A percentile compares a stretch with the other conserved stretches of the same genome.
Conservation (phyloP, 30 jellyfish, hydroid and myxozoan genomes). For the Sanderia malayensis region DNA sequence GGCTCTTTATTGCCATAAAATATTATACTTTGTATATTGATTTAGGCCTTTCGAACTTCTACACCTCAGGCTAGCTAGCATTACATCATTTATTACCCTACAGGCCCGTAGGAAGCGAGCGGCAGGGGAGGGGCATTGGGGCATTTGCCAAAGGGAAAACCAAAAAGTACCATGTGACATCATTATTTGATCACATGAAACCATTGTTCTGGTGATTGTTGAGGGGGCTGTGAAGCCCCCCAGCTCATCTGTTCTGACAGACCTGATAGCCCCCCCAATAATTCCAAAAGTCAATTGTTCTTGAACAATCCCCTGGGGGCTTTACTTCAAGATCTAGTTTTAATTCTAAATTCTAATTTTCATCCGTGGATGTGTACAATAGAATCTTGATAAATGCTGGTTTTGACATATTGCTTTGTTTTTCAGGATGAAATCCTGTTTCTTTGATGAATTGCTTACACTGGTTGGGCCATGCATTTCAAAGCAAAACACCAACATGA, state of each 20-base stretch:
- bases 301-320: conserved; percentile 17
- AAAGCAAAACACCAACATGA: conserved; percentile 27
- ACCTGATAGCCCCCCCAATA: not conserved
- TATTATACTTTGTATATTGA: conserved; percentile 13
- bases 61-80: conserved; percentile 16
- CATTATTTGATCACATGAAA: too few species aligned
- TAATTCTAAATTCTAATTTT: conserved; percentile 31
- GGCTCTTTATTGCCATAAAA: conserved; percentile 4
- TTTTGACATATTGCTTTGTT: not conserved
- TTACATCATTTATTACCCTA: not conserved
- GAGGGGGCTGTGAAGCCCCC: too few species aligned
- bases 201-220: too few species aligned
- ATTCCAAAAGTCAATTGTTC: conserved; percentile 7
- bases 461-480: conserved; percentile 20
- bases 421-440: conserved; percentile 26
- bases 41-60: conserved; percentile 24
- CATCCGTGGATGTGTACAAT: conserved; percentile 23
- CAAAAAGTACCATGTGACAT: too few species aligned
- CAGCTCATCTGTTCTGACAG: too few species aligned
- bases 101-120: conserved; percentile 7
- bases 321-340: conserved; percentile 29
- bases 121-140: conserved; percentile 13
- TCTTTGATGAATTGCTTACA: conserved; percentile 38
- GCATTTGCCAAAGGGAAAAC: too few species aligned
- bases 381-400: conserved; percentile 22